Conservation (phyloP, 1,140 invertebrate genomes). For the Papilio helenus region DNA sequence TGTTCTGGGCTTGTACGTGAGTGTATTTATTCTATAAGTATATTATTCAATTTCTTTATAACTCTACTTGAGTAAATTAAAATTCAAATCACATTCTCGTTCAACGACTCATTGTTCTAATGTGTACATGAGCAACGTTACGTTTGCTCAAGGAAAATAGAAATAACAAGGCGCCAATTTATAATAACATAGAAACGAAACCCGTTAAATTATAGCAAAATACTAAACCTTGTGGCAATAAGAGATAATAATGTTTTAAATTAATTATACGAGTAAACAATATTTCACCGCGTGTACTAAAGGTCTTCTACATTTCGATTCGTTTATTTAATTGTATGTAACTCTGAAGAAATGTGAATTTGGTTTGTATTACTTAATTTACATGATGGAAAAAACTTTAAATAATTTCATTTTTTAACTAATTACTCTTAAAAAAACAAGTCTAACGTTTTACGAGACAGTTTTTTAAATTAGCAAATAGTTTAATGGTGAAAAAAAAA, state of each 20-base stretch:
- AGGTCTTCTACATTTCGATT: conserved; percentile 34
- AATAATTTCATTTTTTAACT: no score
- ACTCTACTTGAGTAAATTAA: neutral
- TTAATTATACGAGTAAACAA: conserved; percentile 80
- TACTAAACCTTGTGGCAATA: conserved; percentile 65
- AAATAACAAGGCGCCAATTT: conserved; percentile 60
- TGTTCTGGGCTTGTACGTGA: neutral
- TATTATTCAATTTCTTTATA: neutral
- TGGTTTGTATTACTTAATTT: neutral
- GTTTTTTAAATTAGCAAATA: no score
- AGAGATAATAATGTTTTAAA: conserved; percentile 73
- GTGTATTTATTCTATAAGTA: neutral
- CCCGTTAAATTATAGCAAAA: conserved; percentile 66
- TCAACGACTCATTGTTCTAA: conserved; percentile 32
- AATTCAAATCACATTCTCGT: neutral
- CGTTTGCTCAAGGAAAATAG: conserved; percentile 61
- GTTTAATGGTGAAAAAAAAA: no score
- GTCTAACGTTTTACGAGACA: no score
- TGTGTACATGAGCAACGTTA: neutral
- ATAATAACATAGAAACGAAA: conserved; percentile 66
- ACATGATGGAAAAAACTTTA: no score
- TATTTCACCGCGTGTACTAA: conserved; percentile 53
- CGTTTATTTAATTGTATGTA: neutral
- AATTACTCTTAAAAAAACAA: no score
- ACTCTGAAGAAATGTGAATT: neutral